Percentiles rank a stretch among this genome's conserved stretches.
Conservation (phyloP, 2,797 vertebrate species). For the Phylloscopus collybita region DNA sequence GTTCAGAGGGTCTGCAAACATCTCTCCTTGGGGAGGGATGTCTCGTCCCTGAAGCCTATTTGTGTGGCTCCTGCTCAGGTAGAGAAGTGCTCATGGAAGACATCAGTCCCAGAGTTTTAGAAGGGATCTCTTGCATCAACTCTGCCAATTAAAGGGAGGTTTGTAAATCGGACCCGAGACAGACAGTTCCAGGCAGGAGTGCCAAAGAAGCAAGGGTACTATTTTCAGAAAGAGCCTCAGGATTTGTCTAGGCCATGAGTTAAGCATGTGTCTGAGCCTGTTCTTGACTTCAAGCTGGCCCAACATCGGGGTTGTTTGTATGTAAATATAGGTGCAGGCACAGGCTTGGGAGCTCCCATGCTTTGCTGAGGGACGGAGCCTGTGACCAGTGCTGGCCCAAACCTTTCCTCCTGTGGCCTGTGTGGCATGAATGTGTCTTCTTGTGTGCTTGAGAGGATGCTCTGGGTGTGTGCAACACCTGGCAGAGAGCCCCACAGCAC, state of each 20-base stretch:
- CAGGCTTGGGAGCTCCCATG: background rate
- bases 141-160: background rate
- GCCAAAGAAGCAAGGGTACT: background rate
- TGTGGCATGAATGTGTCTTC: fast-evolving
- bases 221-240: slow-evolving; percentile 27
- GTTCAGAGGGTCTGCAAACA: background rate
- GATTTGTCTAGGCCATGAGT: slow-evolving; percentile 39
- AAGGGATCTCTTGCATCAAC: background rate
- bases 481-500: background rate
- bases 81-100: background rate
- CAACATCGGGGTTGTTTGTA: background rate
- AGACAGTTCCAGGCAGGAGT: background rate
- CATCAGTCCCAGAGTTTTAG: background rate
- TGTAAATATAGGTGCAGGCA: background rate
- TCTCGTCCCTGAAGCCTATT: background rate
- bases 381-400: background rate
- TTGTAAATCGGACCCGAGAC: background rate
- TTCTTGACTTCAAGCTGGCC: background rate
- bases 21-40: background rate
- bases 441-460: background rate
- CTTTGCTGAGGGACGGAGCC: background rate
- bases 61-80: background rate
- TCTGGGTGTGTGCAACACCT: background rate
- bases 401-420: background rate
- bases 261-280: background rate